These are phyloP conservation scores for Drosophila ercepeae DNA, from an alignment of 1,140 invertebrate species.

Conservation along the genomic window DNA sequence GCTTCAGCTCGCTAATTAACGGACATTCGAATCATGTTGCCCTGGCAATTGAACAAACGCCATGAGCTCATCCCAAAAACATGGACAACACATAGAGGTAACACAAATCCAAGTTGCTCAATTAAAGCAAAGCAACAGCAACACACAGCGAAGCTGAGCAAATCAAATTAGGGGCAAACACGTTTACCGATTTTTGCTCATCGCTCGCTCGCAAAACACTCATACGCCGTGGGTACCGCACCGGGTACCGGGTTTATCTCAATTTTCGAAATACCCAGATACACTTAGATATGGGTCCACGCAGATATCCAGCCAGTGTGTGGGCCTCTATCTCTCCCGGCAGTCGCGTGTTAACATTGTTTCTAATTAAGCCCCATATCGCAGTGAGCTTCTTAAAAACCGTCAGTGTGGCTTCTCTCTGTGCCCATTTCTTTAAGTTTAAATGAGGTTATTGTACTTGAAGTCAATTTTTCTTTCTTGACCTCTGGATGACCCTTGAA, in stretches of 20 bases:
- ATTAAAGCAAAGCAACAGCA: constrained; percentile 38
- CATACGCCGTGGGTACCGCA: constrained; percentile 34
- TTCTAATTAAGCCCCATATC: constrained; percentile 58
- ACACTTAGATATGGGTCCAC: constrained; percentile 49
- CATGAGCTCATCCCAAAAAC: constrained; percentile 58
- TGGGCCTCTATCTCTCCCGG: constrained; percentile 6
- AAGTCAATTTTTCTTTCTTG: constrained; percentile 14
- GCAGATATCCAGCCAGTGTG: constrained; percentile 24
- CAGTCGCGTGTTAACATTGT: constrained; percentile 68
- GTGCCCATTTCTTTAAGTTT: neutral
- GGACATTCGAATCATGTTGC: constrained; percentile 41
- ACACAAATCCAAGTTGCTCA: constrained; percentile 56
- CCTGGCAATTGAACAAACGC: constrained; percentile 47
- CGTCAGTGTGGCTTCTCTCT: neutral
- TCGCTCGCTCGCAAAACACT: constrained; percentile 33
- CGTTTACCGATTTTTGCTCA: constrained; percentile 50
- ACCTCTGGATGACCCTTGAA: constrained; percentile 25
- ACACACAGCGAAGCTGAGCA: constrained; percentile 24
- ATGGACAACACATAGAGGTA: constrained; percentile 18
- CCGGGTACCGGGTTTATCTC: constrained; percentile 54
- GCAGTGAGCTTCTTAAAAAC: neutral
- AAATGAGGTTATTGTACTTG: constrained; percentile 6
- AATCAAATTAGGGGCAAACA: constrained; percentile 75
- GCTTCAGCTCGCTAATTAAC: constrained; percentile 52
- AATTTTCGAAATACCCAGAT: constrained; percentile 58